Evolutionary conservation across 2,888 invertebrate species (phyloP), one percentile per base, ranked within the genome.

Genomic region (Standfussiana lucernea): DNA sequence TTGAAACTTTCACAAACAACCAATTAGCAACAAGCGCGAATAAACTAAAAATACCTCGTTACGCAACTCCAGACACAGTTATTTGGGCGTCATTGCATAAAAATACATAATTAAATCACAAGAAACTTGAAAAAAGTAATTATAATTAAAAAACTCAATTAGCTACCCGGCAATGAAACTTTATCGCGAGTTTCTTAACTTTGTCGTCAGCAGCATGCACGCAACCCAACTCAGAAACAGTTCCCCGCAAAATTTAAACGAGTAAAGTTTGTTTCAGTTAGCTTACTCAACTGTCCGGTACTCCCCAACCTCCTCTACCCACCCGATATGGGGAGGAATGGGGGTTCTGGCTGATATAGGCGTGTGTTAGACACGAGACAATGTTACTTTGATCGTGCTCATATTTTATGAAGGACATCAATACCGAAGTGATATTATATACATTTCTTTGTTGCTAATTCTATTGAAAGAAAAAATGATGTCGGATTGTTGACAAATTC

Each of bases 161-260:
- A 94, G 89, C 88, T 86, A 89, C 89, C 85, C 89, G 88, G 91
- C 92, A 92, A 91, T 91, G 89, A 90, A 95, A 95, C 92, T 94
- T 94, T 85, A 88, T 89, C 86, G 84, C 76, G 89, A 91, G 90
- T 93, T 92, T 92, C 92, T 91, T 91, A 95, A 94, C 92, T 95
- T 93, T 85, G 89, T 90, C 92, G 93, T 91, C 92, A 91, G 91
- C 92, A 91, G 91, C 92, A 92, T 93, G 93, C 94, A 95, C 94
- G 94, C 93, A 94, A 93, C 91, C 90, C 87, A 90, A 94, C 92
- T 92, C 90, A 75, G 92, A 90, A 93, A 94, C 93, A 89, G 92
- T 92, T 93, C 88, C 83, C 95, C 94, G 94, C 95, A 95, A 95
- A 96, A 95, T 96, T 96, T 96, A 96, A 97, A 96, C 95, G 97